Base-by-base conservation (phyloP, 1,140 invertebrate species). In the Lordiphosa stackelbergi region DNA sequence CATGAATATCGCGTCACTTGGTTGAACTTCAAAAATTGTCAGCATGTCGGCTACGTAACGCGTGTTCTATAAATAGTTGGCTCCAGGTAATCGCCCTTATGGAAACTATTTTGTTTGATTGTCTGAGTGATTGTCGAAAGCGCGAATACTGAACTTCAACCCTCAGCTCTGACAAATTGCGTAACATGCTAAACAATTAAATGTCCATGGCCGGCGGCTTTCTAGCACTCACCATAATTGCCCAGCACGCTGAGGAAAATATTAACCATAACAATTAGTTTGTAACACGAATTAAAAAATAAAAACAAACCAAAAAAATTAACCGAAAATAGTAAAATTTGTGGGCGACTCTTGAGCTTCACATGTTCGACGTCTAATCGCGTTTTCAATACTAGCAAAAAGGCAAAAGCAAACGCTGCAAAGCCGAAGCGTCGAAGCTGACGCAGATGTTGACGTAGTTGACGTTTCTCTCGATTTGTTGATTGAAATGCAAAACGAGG, bases 331-430 rank as follows among this genome's bases (percentile, higher is more conserved):
- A 54, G 43, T 48, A 68, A 59, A 41, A 56, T 66, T 61, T 52
- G 34, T 57, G 57, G 54, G 54, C 58, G 69, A 43, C 65, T 58
- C 51, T 65, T 62, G 64, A 73, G 84, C 66, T 86, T 86, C 75
- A 86, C 85, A 86, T 86, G 85, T 85, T 86, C 60, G 81, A 68
- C 85, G 85, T 85, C 60, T 86, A 86, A 86, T 86, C 85, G 85
- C 81, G 85, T 70, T 86, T 86, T 73, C 77, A 83, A 74, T 75
- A 86, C 85, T 86, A 83, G 43, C 49, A 68, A 49, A 41, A 47
- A 46, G 40, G 43, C 40, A 54, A 49, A 66, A 66, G 59, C 54
- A 66, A 68, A 28, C 51, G 68, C 47, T 53, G 59, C 45, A 40
- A 12, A 31, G 40, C 13, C 9, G 24, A 46, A 24, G 16, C 66